Base-by-base conservation (phyloP, 1,140 invertebrate species). In the Idris sp. region DNA sequence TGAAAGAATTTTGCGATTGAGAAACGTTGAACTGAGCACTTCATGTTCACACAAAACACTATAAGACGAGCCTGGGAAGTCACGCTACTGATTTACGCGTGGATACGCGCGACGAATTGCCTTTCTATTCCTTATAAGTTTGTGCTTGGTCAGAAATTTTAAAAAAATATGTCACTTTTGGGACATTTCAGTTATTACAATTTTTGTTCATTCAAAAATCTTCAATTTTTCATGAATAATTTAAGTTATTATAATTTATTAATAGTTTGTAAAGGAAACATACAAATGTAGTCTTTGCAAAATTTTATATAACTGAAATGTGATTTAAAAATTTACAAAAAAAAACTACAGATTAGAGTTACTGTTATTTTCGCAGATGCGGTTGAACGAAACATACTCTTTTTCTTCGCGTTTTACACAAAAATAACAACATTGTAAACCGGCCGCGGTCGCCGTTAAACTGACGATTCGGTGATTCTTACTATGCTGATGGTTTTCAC, bases 11-110 rank as follows among this genome's bases (percentile, higher is more conserved):
- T 46, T 5, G 38, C 18, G 19, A 6, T 25, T 3, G 40, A 56
- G 62, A 48, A 40, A 33, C 9, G 46, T 18, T 26, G 51, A 59
- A 59, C 11, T 28, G 0, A 25, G 25, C 51, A 31, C 28, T 58
- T 25, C 11, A 43, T 14, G 33, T 61, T 58, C 38, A 33, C 51
- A 44, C 53, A 64, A 51, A 64, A 64, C 53, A 46, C 53, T 65
- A n/a, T n/a, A 13, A 59, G 48, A 58, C 68, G 36, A 53, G 69
- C 43, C 59, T 65, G 69, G 46, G 69, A 72, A 73, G 53, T 73
- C 69, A 64, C 59, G 59, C 59, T 73, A 73, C 69, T 43, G 69
- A 65, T 65, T 73, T 73, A 73, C 53, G 69, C 69, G 53, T 61
- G 53, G 69, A 65, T 73, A 73, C 59, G 46, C 61, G 53, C 61